Evolutionary conservation across 1,140 invertebrate species (phyloP), one percentile per base, ranked within the genome.

Genomic region (Cotesia glomerata): DNA sequence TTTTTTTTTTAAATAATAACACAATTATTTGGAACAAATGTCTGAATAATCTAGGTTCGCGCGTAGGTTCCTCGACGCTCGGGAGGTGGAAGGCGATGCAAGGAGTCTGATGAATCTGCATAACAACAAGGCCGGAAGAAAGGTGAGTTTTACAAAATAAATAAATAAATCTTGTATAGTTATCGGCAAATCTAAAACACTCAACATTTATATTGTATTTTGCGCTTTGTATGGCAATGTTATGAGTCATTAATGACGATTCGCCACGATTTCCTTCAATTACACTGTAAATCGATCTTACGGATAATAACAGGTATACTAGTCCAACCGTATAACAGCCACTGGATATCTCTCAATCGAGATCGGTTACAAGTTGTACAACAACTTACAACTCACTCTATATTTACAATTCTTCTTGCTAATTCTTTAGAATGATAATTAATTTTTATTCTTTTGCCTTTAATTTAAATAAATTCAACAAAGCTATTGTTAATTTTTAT

Each of bases 61-160:
- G 26, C 88, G 94, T 59, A 91, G 91, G 79, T 96, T 96, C 87
- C 89, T 96, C 74, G 95, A 97, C 86, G 92, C 94, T 58, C 88
- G 95, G 66, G 93, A 96, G 82, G 88, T 95, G 68, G 94, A 96
- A 82, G 90, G 91, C 0, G 94, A 97, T 82, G 93, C 94, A 3
- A 88, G 96, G 39, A 94, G 94, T 65, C 87, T 97, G 74, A 98
- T 99, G 96, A 99, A 99, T 88, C 89, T 98, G 36, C 97, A 99
- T 86, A 99, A 99, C 85, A 99, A 98, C 88, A 92, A 94, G 80
- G 95, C 95, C 32, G 97, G 97, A 61, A 89, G 97, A 86, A 95
- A 95, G 93, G 96, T 98, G 85, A 83, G 84, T 83, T 26, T 26
- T 72, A 74, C 66, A 34, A 58, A 13, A 58, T 58, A 16, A 58